Conservation (phyloP, 2,113 vertebrate species). For the Danionella cerebrum region DNA sequence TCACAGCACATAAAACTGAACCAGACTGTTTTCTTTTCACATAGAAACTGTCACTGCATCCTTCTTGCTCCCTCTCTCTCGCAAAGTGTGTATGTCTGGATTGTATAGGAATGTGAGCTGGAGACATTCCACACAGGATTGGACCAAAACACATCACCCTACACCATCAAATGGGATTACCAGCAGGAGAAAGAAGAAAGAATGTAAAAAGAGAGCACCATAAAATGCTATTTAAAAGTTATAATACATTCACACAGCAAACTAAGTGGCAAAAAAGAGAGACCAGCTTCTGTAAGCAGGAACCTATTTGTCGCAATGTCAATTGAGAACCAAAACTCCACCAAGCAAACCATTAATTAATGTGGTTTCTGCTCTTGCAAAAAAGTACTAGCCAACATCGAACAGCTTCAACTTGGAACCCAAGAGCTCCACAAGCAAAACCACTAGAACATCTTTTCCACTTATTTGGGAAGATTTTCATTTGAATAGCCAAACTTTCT, state of each 20-base stretch:
- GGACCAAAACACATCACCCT: constrained; percentile 45
- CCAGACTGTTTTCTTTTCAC: constrained; percentile 59
- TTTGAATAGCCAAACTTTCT: neutral
- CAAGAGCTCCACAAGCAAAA: neutral
- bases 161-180: constrained; percentile 63
- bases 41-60: constrained; percentile 47
- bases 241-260: neutral
- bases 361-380: neutral
- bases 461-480: neutral
- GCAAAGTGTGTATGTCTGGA: constrained; percentile 26
- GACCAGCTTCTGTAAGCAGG: constrained; percentile 4
- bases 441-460: constrained; percentile 3
- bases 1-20: constrained; percentile 67
- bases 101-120: constrained; percentile 53
- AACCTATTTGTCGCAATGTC: neutral
- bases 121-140: constrained; percentile 55
- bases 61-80: neutral
- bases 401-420: neutral
- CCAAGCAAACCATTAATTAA: constrained; percentile 15
- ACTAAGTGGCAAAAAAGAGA: constrained; percentile 29
- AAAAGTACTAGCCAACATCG: neutral
- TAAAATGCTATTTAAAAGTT: no score
- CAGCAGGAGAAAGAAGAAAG: constrained; percentile 41
- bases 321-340: neutral
- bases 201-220: neutral